Conservation (phyloP, 1,140 invertebrate genomes). For the Ptiloglossa arizonensis region DNA sequence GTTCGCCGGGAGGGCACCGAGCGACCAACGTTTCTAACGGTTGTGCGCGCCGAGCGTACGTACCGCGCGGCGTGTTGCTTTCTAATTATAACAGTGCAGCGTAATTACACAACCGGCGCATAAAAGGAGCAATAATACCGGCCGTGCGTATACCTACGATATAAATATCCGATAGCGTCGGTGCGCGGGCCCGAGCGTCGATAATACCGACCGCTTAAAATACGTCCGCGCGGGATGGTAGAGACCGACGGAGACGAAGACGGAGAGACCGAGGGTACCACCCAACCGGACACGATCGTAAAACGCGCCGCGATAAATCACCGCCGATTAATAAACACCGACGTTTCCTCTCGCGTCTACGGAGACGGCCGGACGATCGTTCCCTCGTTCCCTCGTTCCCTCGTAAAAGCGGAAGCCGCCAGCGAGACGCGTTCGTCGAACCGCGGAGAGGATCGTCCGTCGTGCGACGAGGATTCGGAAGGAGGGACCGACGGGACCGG, state of each 20-base stretch:
- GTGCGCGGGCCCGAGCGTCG: constrained; percentile 10
- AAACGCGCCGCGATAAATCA: constrained; percentile 52
- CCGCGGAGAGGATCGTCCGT: no score
- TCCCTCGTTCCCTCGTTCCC: no score
- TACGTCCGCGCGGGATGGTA: not conserved
- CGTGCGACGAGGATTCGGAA: no score
- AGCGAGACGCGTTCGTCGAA: not conserved
- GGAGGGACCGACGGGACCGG: constrained; percentile 10
- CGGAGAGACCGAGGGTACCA: constrained; percentile 12
- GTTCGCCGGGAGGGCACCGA: not conserved
- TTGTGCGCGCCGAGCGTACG: constrained; percentile 19
- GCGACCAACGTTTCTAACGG: constrained; percentile 43
- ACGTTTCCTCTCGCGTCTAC: not conserved
- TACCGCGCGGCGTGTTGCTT: constrained; percentile 48
- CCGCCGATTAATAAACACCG: constrained; percentile 50
- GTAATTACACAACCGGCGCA: constrained; percentile 56
- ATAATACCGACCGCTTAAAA: constrained; percentile 40
- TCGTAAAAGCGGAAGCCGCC: constrained; percentile 9
- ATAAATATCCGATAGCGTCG: constrained; percentile 56
- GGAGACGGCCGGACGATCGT: constrained; percentile 12
- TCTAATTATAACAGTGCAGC: constrained; percentile 63
- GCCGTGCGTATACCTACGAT: constrained; percentile 42
- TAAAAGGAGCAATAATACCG: constrained; percentile 59
- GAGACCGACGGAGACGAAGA: not conserved
- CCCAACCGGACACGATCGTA: constrained; percentile 38